A percentile compares a stretch with the other conserved stretches of the same genome.
These are phyloP conservation scores for Ennomos erosarius DNA, from an alignment of 2,888 invertebrate genomes.

Conservation along the genomic window DNA sequence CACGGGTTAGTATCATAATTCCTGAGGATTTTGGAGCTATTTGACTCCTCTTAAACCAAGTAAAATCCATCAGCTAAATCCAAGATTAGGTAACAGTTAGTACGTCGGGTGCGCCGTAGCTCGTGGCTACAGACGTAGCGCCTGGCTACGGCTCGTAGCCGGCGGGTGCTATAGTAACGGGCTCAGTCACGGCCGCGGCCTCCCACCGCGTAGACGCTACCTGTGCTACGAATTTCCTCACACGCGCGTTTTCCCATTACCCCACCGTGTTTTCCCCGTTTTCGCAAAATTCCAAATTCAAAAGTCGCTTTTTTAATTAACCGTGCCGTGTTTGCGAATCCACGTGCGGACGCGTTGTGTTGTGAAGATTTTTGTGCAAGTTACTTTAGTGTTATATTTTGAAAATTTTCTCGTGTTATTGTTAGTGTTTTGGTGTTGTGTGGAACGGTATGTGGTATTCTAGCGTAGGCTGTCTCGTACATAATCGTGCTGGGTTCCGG, in stretches of 20 bases:
- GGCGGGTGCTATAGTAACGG: conserved; percentile 80
- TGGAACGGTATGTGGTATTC: conserved; percentile 16
- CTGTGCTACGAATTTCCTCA: conserved; percentile 50
- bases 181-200: conserved; percentile 70
- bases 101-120: conserved; percentile 18
- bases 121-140: conserved; percentile 43
- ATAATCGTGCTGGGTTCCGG: conserved; percentile 12
- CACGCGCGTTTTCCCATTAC: conserved; percentile 38
- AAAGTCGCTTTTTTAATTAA: conserved; percentile 69
- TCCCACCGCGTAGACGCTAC: conserved; percentile 70
- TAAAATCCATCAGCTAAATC: conserved; percentile 14
- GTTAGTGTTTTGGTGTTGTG: conserved; percentile 46
- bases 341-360: conserved; percentile 25
- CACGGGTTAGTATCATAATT: too few relatives aligned
- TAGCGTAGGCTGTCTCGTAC: conserved; percentile 5
- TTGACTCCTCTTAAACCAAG: not conserved
- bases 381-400: conserved; percentile 44
- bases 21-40: too few relatives aligned
- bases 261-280: conserved; percentile 22
- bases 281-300: conserved; percentile 37
- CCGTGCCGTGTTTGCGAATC: conserved; percentile 51
- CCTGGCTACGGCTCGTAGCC: conserved; percentile 64
- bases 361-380: conserved; percentile 45
- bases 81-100: conserved; percentile 16
- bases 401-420: conserved; percentile 41